A percentile compares a stretch with the other conserved stretches of the same genome.
phyloP scores from a whole-genome alignment of 2,797 vertebrate genomes.

The Catharus ustulatus region DNA sequence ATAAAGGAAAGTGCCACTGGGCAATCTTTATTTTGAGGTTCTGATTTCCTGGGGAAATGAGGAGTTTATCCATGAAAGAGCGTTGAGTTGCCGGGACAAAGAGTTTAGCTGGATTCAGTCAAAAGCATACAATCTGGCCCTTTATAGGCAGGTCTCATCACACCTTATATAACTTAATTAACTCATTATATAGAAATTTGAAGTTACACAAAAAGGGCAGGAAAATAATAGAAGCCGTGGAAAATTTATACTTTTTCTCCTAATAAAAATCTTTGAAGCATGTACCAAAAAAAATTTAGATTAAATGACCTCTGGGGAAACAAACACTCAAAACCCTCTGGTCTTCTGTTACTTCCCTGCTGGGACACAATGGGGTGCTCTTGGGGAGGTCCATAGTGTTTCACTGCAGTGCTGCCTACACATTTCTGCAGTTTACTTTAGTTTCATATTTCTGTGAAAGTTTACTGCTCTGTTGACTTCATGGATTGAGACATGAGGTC shows the following conservation, averaged over 20 bases:
- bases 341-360: background rate
- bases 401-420: background rate
- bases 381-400: fast-evolving
- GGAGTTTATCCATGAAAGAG: background rate
- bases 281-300: background rate
- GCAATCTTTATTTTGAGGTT: background rate
- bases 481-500: background rate
- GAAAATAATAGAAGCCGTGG: background rate
- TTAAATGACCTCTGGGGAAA: background rate
- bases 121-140: background rate
- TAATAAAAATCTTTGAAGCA: background rate
- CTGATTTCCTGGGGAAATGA: background rate
- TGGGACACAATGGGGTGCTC: fast-evolving
- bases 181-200: background rate
- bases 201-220: background rate
- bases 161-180: background rate
- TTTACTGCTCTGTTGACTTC: background rate
- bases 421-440: background rate
- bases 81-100: background rate
- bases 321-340: fast-evolving
- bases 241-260: background rate
- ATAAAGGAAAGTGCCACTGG: background rate
- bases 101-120: background rate
- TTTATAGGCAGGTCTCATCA: background rate
- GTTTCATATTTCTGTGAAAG: background rate